phyloP scores from a whole-genome alignment of 1,140 invertebrate genomes.

The Anastrepha ludens region DNA sequence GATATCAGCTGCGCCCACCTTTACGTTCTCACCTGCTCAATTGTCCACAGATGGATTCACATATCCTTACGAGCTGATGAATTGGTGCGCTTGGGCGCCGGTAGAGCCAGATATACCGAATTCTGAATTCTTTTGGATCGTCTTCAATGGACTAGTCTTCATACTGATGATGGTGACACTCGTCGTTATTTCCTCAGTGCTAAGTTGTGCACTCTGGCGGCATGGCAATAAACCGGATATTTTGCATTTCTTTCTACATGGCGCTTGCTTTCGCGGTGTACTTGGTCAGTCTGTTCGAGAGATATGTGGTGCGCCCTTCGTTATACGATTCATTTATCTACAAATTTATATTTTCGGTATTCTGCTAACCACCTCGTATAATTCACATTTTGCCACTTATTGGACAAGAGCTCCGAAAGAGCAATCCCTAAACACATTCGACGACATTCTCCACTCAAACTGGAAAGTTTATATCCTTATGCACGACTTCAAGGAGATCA shows the following conservation, averaged over 20 bases:
- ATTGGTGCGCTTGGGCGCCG: conserved; percentile 68
- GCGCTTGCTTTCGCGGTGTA: conserved; percentile 65
- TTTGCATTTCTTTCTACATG: conserved; percentile 64
- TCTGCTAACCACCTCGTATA: conserved; percentile 68
- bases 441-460: conserved; percentile 64
- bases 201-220: conserved; percentile 58
- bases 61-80: conserved; percentile 66
- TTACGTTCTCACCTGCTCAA: conserved; percentile 54
- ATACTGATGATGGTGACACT: conserved; percentile 58
- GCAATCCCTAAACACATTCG: conserved; percentile 60
- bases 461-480: conserved; percentile 62
- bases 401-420: conserved; percentile 65
- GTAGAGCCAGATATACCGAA: conserved; percentile 65
- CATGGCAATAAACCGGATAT: conserved; percentile 61
- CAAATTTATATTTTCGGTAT: conserved; percentile 68
- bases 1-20: conserved; percentile 63
- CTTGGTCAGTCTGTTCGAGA: conserved; percentile 67
- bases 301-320: conserved; percentile 59
- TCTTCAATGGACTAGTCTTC: conserved; percentile 66
- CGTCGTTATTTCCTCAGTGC: conserved; percentile 40
- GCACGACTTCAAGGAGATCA: conserved; percentile 64
- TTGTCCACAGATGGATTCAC: conserved; percentile 58
- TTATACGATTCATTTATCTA: conserved; percentile 65
- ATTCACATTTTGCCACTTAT: conserved; percentile 69
- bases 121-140: conserved; percentile 64